A percentile compares a stretch with the other conserved stretches of the same genome.
These are phyloP conservation scores for Tryphoninae sp. DNA, from an alignment of 2,888 invertebrate species.

Conservation along the genomic window DNA sequence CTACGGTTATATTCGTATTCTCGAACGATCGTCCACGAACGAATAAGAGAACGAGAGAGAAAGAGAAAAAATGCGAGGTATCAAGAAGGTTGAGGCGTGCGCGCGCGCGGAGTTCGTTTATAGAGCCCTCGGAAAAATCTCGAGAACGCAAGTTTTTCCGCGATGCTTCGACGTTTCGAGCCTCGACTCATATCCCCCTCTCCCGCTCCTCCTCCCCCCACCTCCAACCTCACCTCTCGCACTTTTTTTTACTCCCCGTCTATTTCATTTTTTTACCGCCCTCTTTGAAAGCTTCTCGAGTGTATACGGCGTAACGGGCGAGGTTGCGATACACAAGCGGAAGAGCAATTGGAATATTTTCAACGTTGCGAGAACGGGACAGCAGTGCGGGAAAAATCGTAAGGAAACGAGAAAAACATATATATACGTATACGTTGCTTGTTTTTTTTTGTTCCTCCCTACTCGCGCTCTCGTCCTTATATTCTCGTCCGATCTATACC, in stretches of 20 bases:
- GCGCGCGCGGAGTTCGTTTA: constrained; percentile 5
- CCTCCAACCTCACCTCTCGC: too few species aligned
- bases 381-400: constrained; percentile 16
- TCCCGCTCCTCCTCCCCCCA: not conserved
- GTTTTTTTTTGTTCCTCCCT: constrained; percentile 37
- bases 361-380: constrained; percentile 33
- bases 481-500: not conserved
- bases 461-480: constrained; percentile 18
- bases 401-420: constrained; percentile 41
- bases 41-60: not conserved
- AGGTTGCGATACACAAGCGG: constrained; percentile 12
- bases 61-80: too few species aligned
- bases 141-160: constrained; percentile 33
- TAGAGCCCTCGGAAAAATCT: constrained; percentile 28
- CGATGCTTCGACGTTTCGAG: constrained; percentile 40
- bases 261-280: not conserved
- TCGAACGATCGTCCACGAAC: not conserved
- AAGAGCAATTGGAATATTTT: constrained; percentile 55
- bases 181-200: not conserved
- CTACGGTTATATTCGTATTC: not conserved
- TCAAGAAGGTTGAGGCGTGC: not conserved
- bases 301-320: constrained; percentile 19
- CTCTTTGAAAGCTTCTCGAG: constrained; percentile 34
- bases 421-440: not conserved
- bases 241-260: constrained; percentile 24